Evolutionary conservation across 2,113 vertebrate species (phyloP).

Genomic region (Syngnathus floridae): DNA sequence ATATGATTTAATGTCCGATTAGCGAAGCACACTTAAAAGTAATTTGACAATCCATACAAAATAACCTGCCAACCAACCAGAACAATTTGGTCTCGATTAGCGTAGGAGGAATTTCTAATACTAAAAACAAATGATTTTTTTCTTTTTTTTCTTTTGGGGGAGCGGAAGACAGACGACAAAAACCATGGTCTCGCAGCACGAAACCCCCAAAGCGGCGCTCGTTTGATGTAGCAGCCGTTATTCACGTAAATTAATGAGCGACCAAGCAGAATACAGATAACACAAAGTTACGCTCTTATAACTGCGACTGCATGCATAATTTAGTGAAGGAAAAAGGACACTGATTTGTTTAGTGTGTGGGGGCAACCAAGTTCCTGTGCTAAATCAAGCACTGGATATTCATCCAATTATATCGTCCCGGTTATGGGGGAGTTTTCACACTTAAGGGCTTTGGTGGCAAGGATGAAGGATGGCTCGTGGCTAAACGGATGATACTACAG

Average conservation of each 20-base stretch:
- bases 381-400: slow-evolving; percentile 41
- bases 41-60: background rate
- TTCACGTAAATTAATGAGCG: slow-evolving; percentile 50
- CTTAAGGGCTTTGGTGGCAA: slow-evolving; percentile 16
- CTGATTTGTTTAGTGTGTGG: slow-evolving; percentile 19
- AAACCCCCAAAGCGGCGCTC: slow-evolving; percentile 12
- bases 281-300: slow-evolving; percentile 28
- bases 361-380: slow-evolving; percentile 10
- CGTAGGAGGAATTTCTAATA: background rate
- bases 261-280: slow-evolving; percentile 34
- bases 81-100: background rate
- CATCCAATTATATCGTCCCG: slow-evolving; percentile 37
- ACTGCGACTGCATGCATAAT: slow-evolving; percentile 39
- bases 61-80: background rate
- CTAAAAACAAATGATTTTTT: slow-evolving; percentile 2
- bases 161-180: slow-evolving; percentile 12
- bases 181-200: slow-evolving; percentile 18
- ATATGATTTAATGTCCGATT: too few species aligned
- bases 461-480: slow-evolving; percentile 24
- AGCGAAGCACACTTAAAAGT: too few species aligned
- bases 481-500: slow-evolving; percentile 23
- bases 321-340: slow-evolving; percentile 24
- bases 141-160: slow-evolving; percentile 1
- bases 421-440: slow-evolving; percentile 19
- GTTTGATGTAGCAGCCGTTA: slow-evolving; percentile 50